Conservation (phyloP, 1,140 invertebrate species). For the Trichomalopsis sarcophagae region DNA sequence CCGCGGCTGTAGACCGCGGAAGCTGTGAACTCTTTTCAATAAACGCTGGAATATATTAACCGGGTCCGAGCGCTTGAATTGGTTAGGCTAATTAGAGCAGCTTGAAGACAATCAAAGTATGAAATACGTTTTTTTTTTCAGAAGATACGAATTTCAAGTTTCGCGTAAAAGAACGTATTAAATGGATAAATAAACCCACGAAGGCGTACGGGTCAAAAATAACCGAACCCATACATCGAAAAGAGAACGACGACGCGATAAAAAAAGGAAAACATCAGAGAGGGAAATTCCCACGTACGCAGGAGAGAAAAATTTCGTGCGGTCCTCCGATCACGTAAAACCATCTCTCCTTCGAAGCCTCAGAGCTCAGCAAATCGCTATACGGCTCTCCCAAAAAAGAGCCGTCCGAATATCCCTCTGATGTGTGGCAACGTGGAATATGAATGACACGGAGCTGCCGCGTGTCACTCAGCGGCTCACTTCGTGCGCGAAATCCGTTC, state of each 20-base stretch:
- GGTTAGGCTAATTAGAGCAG: too few relatives aligned
- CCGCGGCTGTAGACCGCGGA: background rate
- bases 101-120: too few relatives aligned
- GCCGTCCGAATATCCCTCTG: background rate
- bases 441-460: constrained; percentile 16
- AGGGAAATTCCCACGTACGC: background rate
- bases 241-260: background rate
- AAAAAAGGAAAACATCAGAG: background rate
- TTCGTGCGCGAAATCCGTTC: background rate
- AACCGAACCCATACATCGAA: background rate
- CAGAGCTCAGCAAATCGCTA: background rate
- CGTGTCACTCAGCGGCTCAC: background rate
- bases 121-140: too few relatives aligned
- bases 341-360: constrained; percentile 13
- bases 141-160: too few relatives aligned
- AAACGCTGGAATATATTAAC: background rate
- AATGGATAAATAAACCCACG: background rate
- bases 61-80: background rate
- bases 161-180: background rate
- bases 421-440: constrained; percentile 21
- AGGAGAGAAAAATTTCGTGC: background rate
- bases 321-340: constrained; percentile 3
- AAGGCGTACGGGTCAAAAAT: background rate
- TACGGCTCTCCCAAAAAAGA: background rate
- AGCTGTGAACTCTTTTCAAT: background rate